Evolutionary conservation across 2,888 invertebrate species (phyloP), one percentile per base, ranked within the genome.

Genomic region (Heliconius cydno): DNA sequence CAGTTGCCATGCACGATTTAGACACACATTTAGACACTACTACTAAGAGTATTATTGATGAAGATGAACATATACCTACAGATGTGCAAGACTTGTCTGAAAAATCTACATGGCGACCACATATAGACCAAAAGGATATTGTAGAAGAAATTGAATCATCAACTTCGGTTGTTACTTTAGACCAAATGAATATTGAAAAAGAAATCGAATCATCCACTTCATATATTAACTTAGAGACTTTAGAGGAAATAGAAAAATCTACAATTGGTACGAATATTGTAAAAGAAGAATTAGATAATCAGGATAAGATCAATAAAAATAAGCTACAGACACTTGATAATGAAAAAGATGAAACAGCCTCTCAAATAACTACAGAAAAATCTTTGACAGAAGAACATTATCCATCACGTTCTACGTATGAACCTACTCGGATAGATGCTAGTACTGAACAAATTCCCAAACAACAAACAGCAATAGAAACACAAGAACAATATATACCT

Each of bases 291-390:
- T 70, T 60, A 76, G 66, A 66, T 46, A 78, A 41, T 46, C 66
- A 63, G 30, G 60, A 66, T 22, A 22, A 60, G 10, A n/a, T 28
- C 41, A 57, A 57, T 7, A 65, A 30, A n/a, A 38, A 60, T 28
- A 38, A 74, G 28, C 19, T 25, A 9, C 15, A 30, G 25, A 30
- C 57, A 9, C 3, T 41, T 13, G n/a, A 28, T 13, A 74, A 75
- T 70, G 66, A 75, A 30, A n/a, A 81, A 52, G 52, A 52, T 52
- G 52, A 52, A 52, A 52, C 19, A 60, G 0, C 15, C 63, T 57
- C 46, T 41, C 30, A 70, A 52, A 74, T 28, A n/a, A 77, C 68
- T 13, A 68, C 79, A 66, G 77, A 79, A 77, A 70, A 67, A 65
- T 28, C 76, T 41, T 15, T 38, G 22, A 28, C 25, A 12, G 72